phyloP scores from a whole-genome alignment of 2,113 vertebrate species.

The Urocitellus parryii region DNA sequence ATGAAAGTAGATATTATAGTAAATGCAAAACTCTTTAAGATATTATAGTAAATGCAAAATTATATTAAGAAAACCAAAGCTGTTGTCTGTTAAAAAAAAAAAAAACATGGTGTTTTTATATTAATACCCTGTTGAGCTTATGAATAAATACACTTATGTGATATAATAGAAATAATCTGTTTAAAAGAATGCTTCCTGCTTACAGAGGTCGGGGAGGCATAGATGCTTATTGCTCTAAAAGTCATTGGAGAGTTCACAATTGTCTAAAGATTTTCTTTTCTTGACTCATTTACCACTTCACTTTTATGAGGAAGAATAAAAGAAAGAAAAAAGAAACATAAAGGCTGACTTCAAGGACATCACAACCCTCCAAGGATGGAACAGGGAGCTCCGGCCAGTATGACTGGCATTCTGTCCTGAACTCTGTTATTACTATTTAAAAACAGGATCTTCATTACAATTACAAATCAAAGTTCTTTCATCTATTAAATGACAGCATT shows the following conservation, averaged over 20 bases:
- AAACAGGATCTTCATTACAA: neutral
- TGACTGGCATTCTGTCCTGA: neutral
- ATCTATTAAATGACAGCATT: neutral
- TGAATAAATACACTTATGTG: neutral
- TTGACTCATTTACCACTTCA: neutral
- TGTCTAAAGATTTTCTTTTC: neutral
- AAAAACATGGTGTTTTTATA: neutral
- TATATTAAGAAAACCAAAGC: neutral
- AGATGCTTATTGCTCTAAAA: neutral
- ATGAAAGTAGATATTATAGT: neutral
- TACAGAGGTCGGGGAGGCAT: rapidly evolving
- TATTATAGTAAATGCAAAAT: neutral
- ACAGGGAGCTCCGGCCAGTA: neutral
- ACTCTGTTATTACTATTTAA: neutral
- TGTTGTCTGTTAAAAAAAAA: conserved; percentile 13
- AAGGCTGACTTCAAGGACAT: neutral
- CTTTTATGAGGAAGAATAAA: neutral
- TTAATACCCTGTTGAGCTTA: neutral
- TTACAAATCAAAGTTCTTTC: neutral
- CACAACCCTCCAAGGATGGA: neutral
- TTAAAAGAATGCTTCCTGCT: neutral
- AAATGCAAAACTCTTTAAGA: neutral
- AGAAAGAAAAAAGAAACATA: neutral
- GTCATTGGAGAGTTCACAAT: neutral
- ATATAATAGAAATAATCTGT: neutral